These are phyloP conservation scores for Mobula birostris DNA, from an alignment of 2,113 vertebrate species.

Conservation along the genomic window DNA sequence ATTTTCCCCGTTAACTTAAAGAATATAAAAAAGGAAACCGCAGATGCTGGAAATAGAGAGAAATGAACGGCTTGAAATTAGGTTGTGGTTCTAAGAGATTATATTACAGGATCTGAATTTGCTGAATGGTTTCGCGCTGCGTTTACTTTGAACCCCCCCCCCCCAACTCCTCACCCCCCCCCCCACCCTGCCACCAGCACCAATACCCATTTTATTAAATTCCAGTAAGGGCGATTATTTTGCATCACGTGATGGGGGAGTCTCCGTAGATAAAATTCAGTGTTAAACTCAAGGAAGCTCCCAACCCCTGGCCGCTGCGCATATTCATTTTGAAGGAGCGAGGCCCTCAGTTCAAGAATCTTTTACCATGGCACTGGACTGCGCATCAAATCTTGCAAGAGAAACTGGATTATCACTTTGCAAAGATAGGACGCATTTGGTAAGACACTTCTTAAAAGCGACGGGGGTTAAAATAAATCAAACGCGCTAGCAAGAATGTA, in stretches of 20 bases:
- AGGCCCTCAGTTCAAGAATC: neutral
- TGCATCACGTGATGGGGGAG: constrained; percentile 34
- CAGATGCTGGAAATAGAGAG: no score
- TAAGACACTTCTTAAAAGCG: constrained; percentile 10
- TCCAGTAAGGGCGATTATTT: neutral
- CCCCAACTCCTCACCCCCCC: neutral
- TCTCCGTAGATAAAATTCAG: constrained; percentile 34
- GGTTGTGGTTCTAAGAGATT: neutral
- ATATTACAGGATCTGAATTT: neutral
- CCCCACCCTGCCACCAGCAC: neutral
- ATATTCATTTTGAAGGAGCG: neutral
- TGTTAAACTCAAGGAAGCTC: constrained; percentile 19
- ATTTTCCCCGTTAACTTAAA: neutral
- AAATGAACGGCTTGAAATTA: no score
- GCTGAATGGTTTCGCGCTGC: neutral
- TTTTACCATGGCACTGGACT: neutral
- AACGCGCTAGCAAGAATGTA: neutral
- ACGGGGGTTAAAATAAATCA: no score
- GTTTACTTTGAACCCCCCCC: neutral
- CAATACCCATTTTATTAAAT: neutral
- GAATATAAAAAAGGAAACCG: no score
- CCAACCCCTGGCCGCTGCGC: neutral
- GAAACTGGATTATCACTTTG: constrained; percentile 24
- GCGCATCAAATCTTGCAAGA: neutral
- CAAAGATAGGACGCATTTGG: neutral